Percentiles rank a stretch among this genome's conserved stretches.
These are phyloP conservation scores for Saccopteryx bilineata DNA, from an alignment of 2,113 vertebrate species.

Conservation along the genomic window DNA sequence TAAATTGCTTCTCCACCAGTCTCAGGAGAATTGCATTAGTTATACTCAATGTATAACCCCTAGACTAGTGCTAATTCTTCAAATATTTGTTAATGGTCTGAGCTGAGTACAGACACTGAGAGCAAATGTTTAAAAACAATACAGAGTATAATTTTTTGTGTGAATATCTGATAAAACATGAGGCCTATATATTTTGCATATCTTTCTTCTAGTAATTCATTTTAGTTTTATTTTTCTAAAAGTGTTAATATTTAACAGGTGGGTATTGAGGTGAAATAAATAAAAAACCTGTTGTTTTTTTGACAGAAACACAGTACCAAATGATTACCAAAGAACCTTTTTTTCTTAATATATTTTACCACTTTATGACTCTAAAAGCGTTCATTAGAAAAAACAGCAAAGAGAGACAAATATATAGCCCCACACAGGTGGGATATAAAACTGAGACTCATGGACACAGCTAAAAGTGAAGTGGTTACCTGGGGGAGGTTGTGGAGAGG, in stretches of 20 bases:
- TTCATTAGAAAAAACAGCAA: not conserved
- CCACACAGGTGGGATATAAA: no score
- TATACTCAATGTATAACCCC: not conserved
- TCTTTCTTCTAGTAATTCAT: not conserved
- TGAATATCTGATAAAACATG: not conserved
- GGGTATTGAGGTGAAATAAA: not conserved
- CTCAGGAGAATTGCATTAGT: not conserved
- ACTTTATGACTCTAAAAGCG: not conserved
- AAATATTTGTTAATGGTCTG: not conserved
- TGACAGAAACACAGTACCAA: not conserved
- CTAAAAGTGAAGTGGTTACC: no score
- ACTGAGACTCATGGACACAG: no score
- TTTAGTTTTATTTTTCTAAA: slow-evolving; percentile 46
- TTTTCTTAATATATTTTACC: not conserved
- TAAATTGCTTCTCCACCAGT: not conserved
- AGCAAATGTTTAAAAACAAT: not conserved
- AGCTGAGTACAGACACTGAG: not conserved
- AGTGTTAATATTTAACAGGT: not conserved
- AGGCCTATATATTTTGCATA: not conserved
- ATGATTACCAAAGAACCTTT: not conserved
- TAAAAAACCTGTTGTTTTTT: not conserved
- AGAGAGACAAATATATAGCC: no score
- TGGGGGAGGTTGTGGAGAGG: no score
- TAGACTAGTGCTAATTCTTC: not conserved
- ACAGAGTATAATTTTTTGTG: not conserved